Evolutionary conservation across 2,113 vertebrate species (phyloP).

Genomic region (Tauraco erythrolophus): DNA sequence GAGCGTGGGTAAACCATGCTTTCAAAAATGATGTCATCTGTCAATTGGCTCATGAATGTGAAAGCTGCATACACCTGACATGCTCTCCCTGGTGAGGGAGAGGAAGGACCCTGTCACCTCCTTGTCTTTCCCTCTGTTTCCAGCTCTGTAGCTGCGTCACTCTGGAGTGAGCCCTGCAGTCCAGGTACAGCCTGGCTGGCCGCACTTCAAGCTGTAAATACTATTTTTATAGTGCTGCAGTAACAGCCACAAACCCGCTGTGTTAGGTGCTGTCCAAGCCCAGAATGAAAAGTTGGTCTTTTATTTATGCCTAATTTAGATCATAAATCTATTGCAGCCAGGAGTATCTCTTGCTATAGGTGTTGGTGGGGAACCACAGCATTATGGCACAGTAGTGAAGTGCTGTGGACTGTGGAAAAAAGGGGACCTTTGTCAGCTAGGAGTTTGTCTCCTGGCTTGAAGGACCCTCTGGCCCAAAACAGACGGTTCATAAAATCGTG

Average conservation of each 20-base stretch:
- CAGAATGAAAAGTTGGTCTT: not conserved
- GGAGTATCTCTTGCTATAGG: not conserved
- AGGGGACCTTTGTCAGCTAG: not conserved
- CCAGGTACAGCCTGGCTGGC: not conserved
- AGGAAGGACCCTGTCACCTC: not conserved
- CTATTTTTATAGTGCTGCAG: not conserved
- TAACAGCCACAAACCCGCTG: not conserved
- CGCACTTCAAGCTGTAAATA: not conserved
- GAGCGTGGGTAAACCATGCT: constrained; percentile 47
- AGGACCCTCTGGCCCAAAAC: not conserved
- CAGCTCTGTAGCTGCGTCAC: not conserved
- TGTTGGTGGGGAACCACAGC: not conserved
- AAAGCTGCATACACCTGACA: not conserved
- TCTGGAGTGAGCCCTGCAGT: not conserved
- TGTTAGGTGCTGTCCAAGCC: not conserved
- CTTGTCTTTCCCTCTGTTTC: not conserved
- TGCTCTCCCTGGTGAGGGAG: not conserved
- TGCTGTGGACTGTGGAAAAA: not conserved
- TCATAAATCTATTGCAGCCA: not conserved
- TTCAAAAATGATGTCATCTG: constrained; percentile 72
- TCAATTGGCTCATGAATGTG: constrained; percentile 12
- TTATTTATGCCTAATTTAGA: not conserved
- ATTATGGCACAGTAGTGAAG: not conserved
- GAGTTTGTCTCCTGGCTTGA: not conserved
- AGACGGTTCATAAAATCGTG: not conserved